Conservation (phyloP, 2,797 vertebrate genomes). For the Sylvilagus floridanus region DNA sequence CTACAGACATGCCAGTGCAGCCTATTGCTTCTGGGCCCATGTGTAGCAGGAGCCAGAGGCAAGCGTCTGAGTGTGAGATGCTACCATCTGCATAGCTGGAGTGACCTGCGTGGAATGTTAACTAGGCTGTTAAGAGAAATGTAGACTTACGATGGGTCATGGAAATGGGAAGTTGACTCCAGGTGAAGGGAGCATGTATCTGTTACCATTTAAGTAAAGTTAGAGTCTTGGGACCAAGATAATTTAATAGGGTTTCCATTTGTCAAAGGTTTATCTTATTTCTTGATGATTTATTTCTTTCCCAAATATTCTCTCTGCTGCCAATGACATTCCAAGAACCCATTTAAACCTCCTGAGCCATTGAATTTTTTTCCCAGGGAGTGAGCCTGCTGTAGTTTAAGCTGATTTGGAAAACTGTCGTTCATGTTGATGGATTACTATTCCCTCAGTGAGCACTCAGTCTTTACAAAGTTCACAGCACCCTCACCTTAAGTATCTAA, state of each 20-base stretch:
- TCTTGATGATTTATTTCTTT: constrained; percentile 76
- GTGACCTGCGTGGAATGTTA: too few species aligned
- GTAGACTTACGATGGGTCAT: too few species aligned
- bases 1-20: too few species aligned
- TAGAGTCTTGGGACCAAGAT: constrained; percentile 55
- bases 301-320: constrained; percentile 54
- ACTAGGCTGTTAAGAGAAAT: background rate
- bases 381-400: constrained; percentile 52
- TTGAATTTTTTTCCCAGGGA: constrained; percentile 74
- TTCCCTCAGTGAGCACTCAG: constrained; percentile 67
- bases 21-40: background rate
- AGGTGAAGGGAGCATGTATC: constrained; percentile 42
- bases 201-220: constrained; percentile 35
- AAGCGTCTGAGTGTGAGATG: fast-evolving
- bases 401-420: constrained; percentile 78
- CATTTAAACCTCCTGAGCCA: constrained; percentile 61
- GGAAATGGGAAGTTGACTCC: background rate
- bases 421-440: constrained; percentile 76
- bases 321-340: constrained; percentile 67
- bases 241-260: constrained; percentile 65
- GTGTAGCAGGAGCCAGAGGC: background rate
- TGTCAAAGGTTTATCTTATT: constrained; percentile 71
- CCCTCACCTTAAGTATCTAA: constrained; percentile 84
- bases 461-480: constrained; percentile 74
- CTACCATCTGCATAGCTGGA: too few species aligned